Evolutionary conservation across 2,888 invertebrate species (phyloP).

Genomic region (Nomada ruficornis): DNA sequence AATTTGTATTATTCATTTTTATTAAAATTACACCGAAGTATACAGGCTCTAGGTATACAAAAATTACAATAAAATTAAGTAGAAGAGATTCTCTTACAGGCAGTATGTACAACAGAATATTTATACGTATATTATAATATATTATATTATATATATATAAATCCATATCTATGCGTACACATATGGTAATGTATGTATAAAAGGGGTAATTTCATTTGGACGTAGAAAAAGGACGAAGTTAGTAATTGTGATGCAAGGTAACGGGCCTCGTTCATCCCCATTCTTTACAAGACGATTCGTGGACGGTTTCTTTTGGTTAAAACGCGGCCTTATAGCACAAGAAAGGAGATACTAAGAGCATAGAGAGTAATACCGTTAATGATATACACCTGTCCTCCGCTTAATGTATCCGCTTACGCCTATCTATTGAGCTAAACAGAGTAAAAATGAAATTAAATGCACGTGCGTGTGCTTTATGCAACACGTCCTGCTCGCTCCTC

Average conservation of each 20-base stretch:
- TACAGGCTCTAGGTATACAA: slow-evolving; percentile 80
- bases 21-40: slow-evolving; percentile 79
- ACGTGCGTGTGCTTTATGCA: slow-evolving; percentile 54
- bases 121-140: slow-evolving; percentile 65
- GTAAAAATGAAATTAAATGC: slow-evolving; percentile 59
- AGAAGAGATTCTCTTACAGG: slow-evolving; percentile 79
- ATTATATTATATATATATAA: slow-evolving; percentile 63
- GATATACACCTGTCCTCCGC: slow-evolving; percentile 73
- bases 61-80: slow-evolving; percentile 80
- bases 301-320: slow-evolving; percentile 70
- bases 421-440: slow-evolving; percentile 72
- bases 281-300: slow-evolving; percentile 39
- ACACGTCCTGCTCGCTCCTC: slow-evolving; percentile 69
- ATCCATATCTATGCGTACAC: slow-evolving; percentile 63
- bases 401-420: slow-evolving; percentile 68
- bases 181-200: slow-evolving; percentile 59
- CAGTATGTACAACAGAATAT: slow-evolving; percentile 81
- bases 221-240: slow-evolving; percentile 65
- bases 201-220: slow-evolving; percentile 61
- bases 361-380: slow-evolving; percentile 65
- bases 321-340: slow-evolving; percentile 47
- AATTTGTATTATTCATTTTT: slow-evolving; percentile 72
- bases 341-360: neutral
- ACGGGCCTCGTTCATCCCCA: slow-evolving; percentile 64
- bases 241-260: slow-evolving; percentile 67